Evolutionary conservation across 2,113 vertebrate genomes (phyloP).

Genomic region (Sylvietta virens): DNA sequence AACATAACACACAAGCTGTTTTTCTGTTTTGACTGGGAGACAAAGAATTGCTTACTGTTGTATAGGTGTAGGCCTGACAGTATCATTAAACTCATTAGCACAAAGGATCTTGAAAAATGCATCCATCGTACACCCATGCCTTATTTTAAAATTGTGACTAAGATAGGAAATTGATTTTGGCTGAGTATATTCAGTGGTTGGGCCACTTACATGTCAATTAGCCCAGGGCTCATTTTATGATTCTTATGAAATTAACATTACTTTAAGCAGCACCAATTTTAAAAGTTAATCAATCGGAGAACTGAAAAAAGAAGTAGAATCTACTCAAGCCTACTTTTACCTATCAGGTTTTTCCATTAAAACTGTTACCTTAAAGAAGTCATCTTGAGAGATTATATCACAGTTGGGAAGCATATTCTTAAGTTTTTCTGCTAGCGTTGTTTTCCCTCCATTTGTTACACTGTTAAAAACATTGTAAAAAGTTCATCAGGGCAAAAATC

Average conservation of each 20-base stretch:
- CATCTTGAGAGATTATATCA: slow-evolving; percentile 85
- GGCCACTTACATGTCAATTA: background rate
- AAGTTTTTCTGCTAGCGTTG: slow-evolving; percentile 82
- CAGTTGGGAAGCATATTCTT: slow-evolving; percentile 81
- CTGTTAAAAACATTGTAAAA: slow-evolving; percentile 56
- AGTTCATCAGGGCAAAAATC: background rate
- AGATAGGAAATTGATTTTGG: background rate
- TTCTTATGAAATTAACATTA: background rate
- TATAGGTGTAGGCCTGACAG: background rate
- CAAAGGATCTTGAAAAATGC: background rate
- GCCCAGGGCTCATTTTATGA: background rate
- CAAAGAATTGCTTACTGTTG: background rate
- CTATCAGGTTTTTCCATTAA: background rate
- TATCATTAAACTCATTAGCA: background rate
- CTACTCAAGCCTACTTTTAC: background rate
- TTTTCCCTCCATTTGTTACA: slow-evolving; percentile 93
- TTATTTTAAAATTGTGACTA: background rate
- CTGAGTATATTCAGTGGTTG: background rate
- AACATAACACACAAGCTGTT: background rate
- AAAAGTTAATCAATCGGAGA: background rate
- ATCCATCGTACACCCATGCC: background rate
- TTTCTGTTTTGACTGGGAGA: background rate
- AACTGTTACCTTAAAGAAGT: slow-evolving; percentile 88
- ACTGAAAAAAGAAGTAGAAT: background rate
- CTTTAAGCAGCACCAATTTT: background rate